phyloP scores from a whole-genome alignment of 2,888 invertebrate genomes.

The Spilarctia lutea region DNA sequence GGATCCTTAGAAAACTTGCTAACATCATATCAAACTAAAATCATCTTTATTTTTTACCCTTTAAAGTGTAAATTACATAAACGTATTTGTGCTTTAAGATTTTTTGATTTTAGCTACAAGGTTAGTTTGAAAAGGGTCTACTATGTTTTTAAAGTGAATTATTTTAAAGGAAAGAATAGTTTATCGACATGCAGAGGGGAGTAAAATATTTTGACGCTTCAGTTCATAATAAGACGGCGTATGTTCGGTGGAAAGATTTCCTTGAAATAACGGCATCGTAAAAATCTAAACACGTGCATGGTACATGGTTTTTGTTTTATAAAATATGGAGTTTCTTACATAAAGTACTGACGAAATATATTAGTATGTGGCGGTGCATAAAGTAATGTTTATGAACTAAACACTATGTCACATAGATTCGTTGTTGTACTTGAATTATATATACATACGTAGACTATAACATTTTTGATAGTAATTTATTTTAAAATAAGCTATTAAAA shows the following conservation, averaged over 20 bases:
- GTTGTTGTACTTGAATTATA: neutral
- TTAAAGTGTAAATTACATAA: conserved; percentile 15
- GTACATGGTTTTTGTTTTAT: conserved; percentile 46
- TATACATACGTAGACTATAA: neutral
- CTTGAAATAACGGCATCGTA: conserved; percentile 41
- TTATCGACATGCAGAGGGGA: conserved; percentile 34
- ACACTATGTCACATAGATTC: neutral
- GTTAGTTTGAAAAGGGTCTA: conserved; percentile 60
- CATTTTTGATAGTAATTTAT: neutral
- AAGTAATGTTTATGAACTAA: neutral
- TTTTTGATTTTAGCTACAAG: conserved; percentile 18
- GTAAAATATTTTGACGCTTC: conserved; percentile 38
- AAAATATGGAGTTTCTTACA: conserved; percentile 14
- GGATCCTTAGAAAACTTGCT: conserved; percentile 37
- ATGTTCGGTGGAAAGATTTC: conserved; percentile 29
- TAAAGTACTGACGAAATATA: too few relatives aligned
- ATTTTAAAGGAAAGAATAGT: conserved; percentile 58
- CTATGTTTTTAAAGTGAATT: conserved; percentile 66
- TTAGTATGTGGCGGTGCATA: too few relatives aligned
- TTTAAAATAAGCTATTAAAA: too few relatives aligned
- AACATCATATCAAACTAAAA: conserved; percentile 13
- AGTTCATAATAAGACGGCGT: conserved; percentile 32
- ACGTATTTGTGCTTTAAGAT: conserved; percentile 15
- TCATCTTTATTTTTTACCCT: neutral
- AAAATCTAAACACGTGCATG: conserved; percentile 40